Base-by-base conservation (phyloP, 2,797 vertebrate species). In the Acanthis flammea region DNA sequence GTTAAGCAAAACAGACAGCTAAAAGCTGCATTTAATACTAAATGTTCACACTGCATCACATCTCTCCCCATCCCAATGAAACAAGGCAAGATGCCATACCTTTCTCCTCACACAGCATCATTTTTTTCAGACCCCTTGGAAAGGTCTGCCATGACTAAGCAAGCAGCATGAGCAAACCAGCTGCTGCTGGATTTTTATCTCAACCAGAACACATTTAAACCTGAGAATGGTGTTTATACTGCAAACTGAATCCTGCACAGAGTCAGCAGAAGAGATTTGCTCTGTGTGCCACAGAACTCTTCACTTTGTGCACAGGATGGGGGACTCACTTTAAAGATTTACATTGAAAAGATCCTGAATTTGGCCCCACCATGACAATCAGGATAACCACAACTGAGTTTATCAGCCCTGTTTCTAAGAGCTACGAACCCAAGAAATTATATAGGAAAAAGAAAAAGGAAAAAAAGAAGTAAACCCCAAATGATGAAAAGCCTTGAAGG, bases 71-170 rank as follows among this genome's bases (percentile, higher is more conserved):
- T 94, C 85, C 80, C 77, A 72, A 89, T 28, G 48, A 91, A 83
- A 68, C 8, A 63, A 47, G 39, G 24, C 1, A 28, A 68, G 58
- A 86, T 79, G 80, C 81, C 71, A 7, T 65, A 92, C 23, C 27
- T 44, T 80, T 83, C 30, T 79, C 86, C 53, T 95, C 76, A 92
- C 42, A 86, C 25, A 92, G 82, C 90, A 53, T 44, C 35, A 50
- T 75, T 96, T 94, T 88, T 88, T 91, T 77, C 88, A 80, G 65
- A 93, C 71, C 90, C 89, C 41, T 74, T 33, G 68, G 94, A 96
- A 97, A 84, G 86, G 47, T 65, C 75, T 94, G 89, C 75, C 39
- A 73, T 97, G 97, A 97, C 97, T 97, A 97, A 97, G 96, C 96
- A 94, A 93, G 95, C 65, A 87, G 75, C 60, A 70, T 33, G 37